These are phyloP conservation scores for Drosophila busckii DNA, from an alignment of 1,140 invertebrate genomes.

Conservation along the genomic window DNA sequence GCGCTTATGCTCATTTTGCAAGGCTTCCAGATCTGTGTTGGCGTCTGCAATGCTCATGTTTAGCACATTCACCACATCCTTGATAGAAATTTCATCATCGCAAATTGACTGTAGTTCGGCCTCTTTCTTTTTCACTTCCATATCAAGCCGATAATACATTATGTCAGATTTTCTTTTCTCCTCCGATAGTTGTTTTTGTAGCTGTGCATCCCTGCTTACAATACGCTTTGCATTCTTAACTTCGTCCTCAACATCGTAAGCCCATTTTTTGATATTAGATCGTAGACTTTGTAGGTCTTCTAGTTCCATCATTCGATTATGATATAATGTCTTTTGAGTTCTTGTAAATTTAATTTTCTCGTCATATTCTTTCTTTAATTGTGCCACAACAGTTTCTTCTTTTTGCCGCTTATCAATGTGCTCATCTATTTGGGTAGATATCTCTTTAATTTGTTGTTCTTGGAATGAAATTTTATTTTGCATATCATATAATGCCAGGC, in stretches of 20 bases:
- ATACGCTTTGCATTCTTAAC: slow-evolving; percentile 80
- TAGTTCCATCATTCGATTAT: slow-evolving; percentile 77
- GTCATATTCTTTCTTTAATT: slow-evolving; percentile 76
- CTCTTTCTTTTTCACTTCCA: slow-evolving; percentile 81
- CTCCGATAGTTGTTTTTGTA: slow-evolving; percentile 79
- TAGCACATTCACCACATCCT: slow-evolving; percentile 78
- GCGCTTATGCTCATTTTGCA: slow-evolving; percentile 84
- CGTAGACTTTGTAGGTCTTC: slow-evolving; percentile 78
- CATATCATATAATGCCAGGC: slow-evolving; percentile 78
- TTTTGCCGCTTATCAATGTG: slow-evolving; percentile 76
- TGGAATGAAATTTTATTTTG: slow-evolving; percentile 81
- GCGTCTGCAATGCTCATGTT: slow-evolving; percentile 81
- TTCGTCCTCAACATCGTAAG: slow-evolving; percentile 80
- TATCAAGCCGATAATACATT: slow-evolving; percentile 80
- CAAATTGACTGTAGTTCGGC: slow-evolving; percentile 79
- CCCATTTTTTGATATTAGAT: slow-evolving; percentile 80
- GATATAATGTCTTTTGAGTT: slow-evolving; percentile 71
- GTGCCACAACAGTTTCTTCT: slow-evolving; percentile 64
- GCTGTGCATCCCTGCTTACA: slow-evolving; percentile 79
- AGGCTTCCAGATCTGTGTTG: slow-evolving; percentile 84
- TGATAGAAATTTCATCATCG: slow-evolving; percentile 79
- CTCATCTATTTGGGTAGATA: slow-evolving; percentile 78
- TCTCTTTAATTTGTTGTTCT: slow-evolving; percentile 80
- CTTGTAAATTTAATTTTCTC: slow-evolving; percentile 69
- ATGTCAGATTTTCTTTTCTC: slow-evolving; percentile 81